Evolutionary conservation across 2,888 invertebrate species (phyloP).

Genomic region (Limnephilus lunatus): DNA sequence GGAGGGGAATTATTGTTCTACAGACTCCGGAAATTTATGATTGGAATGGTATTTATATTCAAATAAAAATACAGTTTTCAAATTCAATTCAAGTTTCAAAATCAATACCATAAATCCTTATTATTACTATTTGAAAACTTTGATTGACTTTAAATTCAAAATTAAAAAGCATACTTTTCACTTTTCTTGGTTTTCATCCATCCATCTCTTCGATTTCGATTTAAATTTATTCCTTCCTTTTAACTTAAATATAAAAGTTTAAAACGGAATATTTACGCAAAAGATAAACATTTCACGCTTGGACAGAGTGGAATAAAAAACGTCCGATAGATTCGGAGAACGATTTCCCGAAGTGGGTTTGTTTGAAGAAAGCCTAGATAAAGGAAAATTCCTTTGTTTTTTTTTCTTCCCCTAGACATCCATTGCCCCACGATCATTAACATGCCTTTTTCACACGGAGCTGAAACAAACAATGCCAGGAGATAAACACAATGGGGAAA

Average conservation of each 20-base stretch:
- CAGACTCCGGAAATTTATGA: not conserved
- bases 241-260: constrained; percentile 15
- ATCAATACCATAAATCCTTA: not conserved
- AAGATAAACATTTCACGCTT: constrained; percentile 21
- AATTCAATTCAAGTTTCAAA: not conserved
- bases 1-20: not conserved
- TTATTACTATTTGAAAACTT: not conserved
- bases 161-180: not conserved
- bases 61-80: not conserved
- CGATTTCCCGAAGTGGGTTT: constrained; percentile 50
- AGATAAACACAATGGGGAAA: constrained; percentile 44
- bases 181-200: not conserved
- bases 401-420: constrained; percentile 9
- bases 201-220: not conserved
- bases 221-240: not conserved
- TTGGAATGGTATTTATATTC: not conserved
- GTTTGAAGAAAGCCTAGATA: constrained; percentile 34
- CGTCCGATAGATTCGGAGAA: constrained; percentile 47
- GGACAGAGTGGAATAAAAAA: constrained; percentile 39
- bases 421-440: constrained; percentile 50
- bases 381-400: constrained; percentile 38
- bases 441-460: constrained; percentile 45
- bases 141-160: not conserved
- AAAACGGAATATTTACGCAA: not conserved
- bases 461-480: constrained; percentile 50